A percentile compares a stretch with the other conserved stretches of the same genome.
These are phyloP conservation scores for Prionchulus punctatus DNA, from an alignment of 2,888 invertebrate species.

Conservation along the genomic window DNA sequence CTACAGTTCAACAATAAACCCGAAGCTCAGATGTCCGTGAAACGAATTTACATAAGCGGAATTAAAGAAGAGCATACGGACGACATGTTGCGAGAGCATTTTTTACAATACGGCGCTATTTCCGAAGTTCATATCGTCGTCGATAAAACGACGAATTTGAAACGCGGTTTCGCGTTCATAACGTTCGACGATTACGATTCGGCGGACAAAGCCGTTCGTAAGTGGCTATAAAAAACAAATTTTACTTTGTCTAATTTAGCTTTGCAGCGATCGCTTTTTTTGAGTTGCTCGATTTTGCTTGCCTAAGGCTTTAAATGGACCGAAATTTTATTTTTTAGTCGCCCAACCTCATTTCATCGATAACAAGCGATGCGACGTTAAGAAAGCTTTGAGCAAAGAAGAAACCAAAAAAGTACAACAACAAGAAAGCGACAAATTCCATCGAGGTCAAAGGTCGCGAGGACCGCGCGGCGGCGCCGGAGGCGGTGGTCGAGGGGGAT, in stretches of 20 bases:
- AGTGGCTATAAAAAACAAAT: not conserved
- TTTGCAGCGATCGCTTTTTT: not conserved
- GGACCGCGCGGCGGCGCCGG: not conserved
- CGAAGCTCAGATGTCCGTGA: conserved; percentile 27
- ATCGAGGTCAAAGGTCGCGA: conserved; percentile 8
- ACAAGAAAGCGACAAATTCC: conserved; percentile 8
- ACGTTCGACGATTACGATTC: conserved; percentile 31
- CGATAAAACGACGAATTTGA: conserved; percentile 28
- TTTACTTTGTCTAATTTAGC: not conserved
- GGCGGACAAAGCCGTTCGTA: conserved; percentile 28
- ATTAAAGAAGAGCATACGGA: conserved; percentile 29
- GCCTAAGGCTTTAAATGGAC: not conserved
- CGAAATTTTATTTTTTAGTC: conserved; percentile 9
- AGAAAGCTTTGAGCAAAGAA: conserved; percentile 29
- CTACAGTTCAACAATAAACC: conserved; percentile 3
- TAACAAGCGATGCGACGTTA: conserved; percentile 28
- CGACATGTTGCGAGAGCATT: conserved; percentile 24
- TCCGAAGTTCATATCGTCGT: conserved; percentile 24
- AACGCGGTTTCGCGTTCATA: conserved; percentile 31
- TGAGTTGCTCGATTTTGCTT: not conserved
- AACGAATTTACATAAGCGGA: conserved; percentile 29
- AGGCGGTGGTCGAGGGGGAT: not conserved
- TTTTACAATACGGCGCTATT: conserved; percentile 16
- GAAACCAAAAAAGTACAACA: conserved; percentile 20
- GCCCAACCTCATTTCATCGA: conserved; percentile 23